A percentile compares a stretch with the other conserved stretches of the same genome.
These are phyloP conservation scores for Drosophila mulleri DNA, from an alignment of 2,888 invertebrate genomes.

Conservation along the genomic window DNA sequence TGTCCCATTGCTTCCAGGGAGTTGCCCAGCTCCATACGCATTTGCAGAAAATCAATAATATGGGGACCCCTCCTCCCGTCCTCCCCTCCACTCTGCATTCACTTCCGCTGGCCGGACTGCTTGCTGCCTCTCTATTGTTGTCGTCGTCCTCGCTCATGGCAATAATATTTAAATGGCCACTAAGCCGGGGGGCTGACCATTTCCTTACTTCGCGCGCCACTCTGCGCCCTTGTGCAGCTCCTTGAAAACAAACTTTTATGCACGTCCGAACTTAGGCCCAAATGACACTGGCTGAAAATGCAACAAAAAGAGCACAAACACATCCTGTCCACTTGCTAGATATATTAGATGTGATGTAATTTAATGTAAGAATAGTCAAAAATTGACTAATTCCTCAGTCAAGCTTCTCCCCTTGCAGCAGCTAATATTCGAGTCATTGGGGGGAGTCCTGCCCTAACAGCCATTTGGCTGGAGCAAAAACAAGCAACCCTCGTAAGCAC, in stretches of 20 bases:
- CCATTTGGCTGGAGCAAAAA: slow-evolving; percentile 23
- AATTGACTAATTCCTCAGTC: no score
- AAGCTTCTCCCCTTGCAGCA: not conserved
- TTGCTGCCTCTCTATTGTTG: slow-evolving; percentile 48
- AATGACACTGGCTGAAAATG: slow-evolving; percentile 15
- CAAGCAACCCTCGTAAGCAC: slow-evolving; percentile 54
- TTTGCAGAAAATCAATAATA: slow-evolving; percentile 54
- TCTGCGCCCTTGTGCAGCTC: slow-evolving; percentile 53
- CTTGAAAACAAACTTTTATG: slow-evolving; percentile 31
- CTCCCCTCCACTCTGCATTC: not conserved
- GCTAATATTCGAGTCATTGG: slow-evolving; percentile 16
- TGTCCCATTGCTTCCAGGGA: slow-evolving; percentile 20
- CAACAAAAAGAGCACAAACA: not conserved
- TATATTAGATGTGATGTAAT: no score
- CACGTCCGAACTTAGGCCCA: not conserved
- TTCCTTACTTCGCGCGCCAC: not conserved
- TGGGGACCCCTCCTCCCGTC: not conserved
- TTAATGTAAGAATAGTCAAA: no score
- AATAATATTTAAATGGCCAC: slow-evolving; percentile 73
- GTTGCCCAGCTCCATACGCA: slow-evolving; percentile 34
- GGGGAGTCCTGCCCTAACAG: slow-evolving; percentile 10
- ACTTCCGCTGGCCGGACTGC: slow-evolving; percentile 20
- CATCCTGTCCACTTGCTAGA: not conserved
- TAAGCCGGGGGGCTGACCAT: slow-evolving; percentile 21
- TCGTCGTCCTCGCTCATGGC: slow-evolving; percentile 67